Evolutionary conservation across 2,888 invertebrate genomes (phyloP), one percentile per base, ranked within the genome.

Genomic region (Thereva nobilitata): DNA sequence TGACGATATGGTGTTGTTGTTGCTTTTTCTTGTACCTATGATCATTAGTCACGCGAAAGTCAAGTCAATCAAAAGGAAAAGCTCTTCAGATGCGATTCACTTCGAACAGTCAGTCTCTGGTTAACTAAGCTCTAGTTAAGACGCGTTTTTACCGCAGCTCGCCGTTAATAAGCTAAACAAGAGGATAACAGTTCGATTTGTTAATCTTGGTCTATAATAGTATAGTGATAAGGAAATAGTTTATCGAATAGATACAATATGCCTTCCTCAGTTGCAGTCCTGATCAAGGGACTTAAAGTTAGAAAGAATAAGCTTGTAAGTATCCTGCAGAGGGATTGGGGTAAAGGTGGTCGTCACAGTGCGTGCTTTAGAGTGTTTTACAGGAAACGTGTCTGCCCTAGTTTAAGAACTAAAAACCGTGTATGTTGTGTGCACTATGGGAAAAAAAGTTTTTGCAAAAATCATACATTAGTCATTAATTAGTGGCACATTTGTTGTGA

Each of bases 251-350:
- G 10, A 44, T n/a, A 37, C 6, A 64, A 37, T 4, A 66, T 68
- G 68, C 68, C 68, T 41, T 68, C 68, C 7, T 68, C 68, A n/a
- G 64, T 68, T 10, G 68, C 68, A 40, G 52, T 68, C 38, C 41
- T 68, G n/a, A 66, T 68, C 35, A 66, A 66, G 59, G 64, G 64
- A 23, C 49, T 68, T 41, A 66, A 68, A 47, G 64, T 68, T 59
- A 64, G 56, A 42, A 68, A 50, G 9, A 64, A 64, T 35, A 66
- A 66, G 38, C 49, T 42, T 57, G 68, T 68, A 66, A 68, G 68
- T 67, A 63, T 10, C 6, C n/a, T 10, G 10, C 40, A 8, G 37
- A 9, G 44, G 55, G 4, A 40, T 10, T 12, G 40, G 1, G 5
- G 23, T 64, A 12, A 23, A 23, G 23, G 23, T 23, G 23, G 23